phyloP scores from a whole-genome alignment of 1,140 invertebrate genomes.

The Drosophila novamexicana region DNA sequence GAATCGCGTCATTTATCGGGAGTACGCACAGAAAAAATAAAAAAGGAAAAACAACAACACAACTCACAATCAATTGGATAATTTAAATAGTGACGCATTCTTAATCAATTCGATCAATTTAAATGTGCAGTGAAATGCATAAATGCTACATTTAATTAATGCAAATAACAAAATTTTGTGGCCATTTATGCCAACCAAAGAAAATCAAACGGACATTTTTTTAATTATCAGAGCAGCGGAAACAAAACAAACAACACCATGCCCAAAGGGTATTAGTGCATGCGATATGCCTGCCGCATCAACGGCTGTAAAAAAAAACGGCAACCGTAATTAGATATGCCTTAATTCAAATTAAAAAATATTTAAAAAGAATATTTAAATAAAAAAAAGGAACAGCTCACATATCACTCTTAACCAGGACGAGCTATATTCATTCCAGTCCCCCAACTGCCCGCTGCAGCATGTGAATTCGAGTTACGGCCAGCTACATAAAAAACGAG shows the following conservation, averaged over 20 bases:
- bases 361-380: too few species aligned
- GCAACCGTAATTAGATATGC: too few species aligned
- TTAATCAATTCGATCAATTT: conserved; percentile 75
- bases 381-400: too few species aligned
- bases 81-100: conserved; percentile 60
- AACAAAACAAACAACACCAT: not conserved
- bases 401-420: too few species aligned
- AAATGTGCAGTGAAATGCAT: conserved; percentile 71
- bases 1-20: conserved; percentile 75
- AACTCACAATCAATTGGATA: conserved; percentile 56
- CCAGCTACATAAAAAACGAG: too few species aligned
- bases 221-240: not conserved
- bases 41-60: conserved; percentile 8
- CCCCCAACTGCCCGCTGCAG: too few species aligned
- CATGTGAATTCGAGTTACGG: too few species aligned
- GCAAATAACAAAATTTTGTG: conserved; percentile 49
- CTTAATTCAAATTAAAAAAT: too few species aligned
- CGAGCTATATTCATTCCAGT: too few species aligned
- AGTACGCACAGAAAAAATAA: conserved; percentile 12
- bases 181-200: conserved; percentile 38
- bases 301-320: too few species aligned
- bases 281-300: too few species aligned
- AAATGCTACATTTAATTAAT: conserved; percentile 76
- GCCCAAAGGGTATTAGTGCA: too few species aligned
- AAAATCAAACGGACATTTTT: conserved; percentile 15